A percentile compares a stretch with the other conserved stretches of the same genome.
phyloP scores from a whole-genome alignment of 2,888 invertebrate species.

The Drosophila eohydei region DNA sequence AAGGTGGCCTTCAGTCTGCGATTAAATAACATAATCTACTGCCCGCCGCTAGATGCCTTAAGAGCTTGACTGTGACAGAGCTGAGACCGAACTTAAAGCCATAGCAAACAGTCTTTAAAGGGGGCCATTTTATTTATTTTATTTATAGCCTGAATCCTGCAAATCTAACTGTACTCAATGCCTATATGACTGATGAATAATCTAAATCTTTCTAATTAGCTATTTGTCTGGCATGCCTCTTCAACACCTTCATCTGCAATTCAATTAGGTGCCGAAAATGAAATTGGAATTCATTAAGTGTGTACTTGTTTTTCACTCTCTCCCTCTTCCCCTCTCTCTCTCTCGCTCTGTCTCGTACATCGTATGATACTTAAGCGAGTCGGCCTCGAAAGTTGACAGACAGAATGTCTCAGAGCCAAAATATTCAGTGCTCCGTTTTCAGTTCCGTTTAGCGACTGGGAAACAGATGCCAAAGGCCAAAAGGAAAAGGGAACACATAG shows the following conservation, averaged over 20 bases:
- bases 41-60: not conserved
- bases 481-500: not conserved
- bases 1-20: not conserved
- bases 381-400: slow-evolving; percentile 7
- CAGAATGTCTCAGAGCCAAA: slow-evolving; percentile 5
- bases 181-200: not conserved
- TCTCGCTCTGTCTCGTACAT: not conserved
- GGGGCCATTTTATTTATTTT: no score
- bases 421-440: slow-evolving; percentile 1
- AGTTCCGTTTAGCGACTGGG: slow-evolving; percentile 1
- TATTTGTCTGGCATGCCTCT: slow-evolving; percentile 3
- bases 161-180: not conserved
- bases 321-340: not conserved
- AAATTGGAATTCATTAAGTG: slow-evolving; percentile 15
- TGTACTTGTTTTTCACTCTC: not conserved
- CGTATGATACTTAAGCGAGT: not conserved
- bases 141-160: not conserved
- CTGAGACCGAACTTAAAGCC: not conserved
- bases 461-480: slow-evolving; percentile 6
- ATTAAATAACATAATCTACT: slow-evolving; percentile 2
- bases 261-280: slow-evolving; percentile 6
- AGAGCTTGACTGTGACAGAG: not conserved
- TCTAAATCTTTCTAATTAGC: slow-evolving; percentile 2
- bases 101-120: not conserved
- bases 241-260: slow-evolving; percentile 10